Base-by-base conservation (phyloP, 64 coral and sea anemone species). In the Porites australiensis region DNA sequence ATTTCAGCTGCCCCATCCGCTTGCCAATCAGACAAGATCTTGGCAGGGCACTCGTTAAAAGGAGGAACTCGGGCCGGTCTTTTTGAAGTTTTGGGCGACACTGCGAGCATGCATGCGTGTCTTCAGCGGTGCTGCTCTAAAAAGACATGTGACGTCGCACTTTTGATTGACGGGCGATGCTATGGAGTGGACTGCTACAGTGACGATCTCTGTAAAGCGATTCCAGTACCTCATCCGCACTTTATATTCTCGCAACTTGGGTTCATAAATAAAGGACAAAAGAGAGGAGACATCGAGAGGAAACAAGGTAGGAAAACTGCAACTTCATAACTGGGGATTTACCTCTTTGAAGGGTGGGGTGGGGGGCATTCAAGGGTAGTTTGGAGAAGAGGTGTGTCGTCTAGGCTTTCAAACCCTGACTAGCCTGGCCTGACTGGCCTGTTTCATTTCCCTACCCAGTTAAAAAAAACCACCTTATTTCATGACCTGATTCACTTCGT, bases 191-290 rank as follows among this genome's bases (percentile, higher is more conserved):
- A 83, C 7, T 98, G 95, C 58, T 98, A 76, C 61, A 91, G 81
- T 7, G 77, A 91, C 22, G 92, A 94, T 46, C 83, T 94, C 13
- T 98, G 95, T 48, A 8, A 98, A 53, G 88, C 95, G 1, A 59
- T 98, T 44, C 74, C 82, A 13, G 88, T 98, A 5, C 95, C 95
- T 62, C 95, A 97, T 21, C 95, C 95, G 53, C 92, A 97, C 54
- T 97, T 87, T 66, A 82, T 97, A 8, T 68, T 69, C 51, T 91
- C 92, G 14, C 92, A 90, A 58, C 87, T 97, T 51, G 95, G 92
- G 67, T 94, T 94, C 44, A 16, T 97, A 47, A 75, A 76, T 47
- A 89, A 87, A 82, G 83, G 85, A 14, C 79, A 91, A 52, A 97
- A 82, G 70, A 90, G 95, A 87, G 82, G 61, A 46, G 83, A 93